These are phyloP conservation scores for Lumbricus terrestris DNA, from an alignment of 2,888 invertebrate genomes.

Conservation along the genomic window DNA sequence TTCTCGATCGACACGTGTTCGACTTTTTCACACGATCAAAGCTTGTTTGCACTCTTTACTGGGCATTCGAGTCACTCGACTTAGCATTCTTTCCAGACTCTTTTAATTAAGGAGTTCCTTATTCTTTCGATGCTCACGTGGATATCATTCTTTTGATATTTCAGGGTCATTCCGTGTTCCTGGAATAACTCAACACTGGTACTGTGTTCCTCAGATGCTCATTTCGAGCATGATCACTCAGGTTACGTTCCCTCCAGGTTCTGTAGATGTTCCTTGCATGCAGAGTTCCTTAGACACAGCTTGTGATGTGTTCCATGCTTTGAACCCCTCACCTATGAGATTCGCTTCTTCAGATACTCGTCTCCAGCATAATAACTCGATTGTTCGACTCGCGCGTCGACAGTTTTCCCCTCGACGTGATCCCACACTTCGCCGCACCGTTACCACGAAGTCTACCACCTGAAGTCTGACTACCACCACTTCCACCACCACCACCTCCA, in stretches of 20 bases:
- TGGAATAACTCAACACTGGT: background rate
- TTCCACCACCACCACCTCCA: too few species aligned
- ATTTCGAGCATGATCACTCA: background rate
- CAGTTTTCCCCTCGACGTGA: background rate
- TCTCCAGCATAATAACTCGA: constrained; percentile 16
- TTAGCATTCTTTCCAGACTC: background rate
- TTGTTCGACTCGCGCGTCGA: background rate
- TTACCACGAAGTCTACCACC: background rate
- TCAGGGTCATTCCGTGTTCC: background rate
- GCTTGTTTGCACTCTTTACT: background rate
- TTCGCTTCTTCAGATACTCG: background rate
- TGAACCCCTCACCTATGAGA: too few species aligned
- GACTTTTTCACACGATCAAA: background rate
- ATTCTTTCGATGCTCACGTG: background rate
- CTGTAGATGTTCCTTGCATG: too few species aligned
- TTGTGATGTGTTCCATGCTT: too few species aligned
- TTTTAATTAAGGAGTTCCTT: background rate
- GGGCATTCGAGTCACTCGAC: too few species aligned
- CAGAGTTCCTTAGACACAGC: background rate
- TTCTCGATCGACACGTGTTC: too few species aligned
- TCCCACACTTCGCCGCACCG: background rate
- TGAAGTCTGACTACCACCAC: background rate
- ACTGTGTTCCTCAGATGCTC: background rate
- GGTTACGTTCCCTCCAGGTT: too few species aligned
- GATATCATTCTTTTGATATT: background rate